Base-by-base conservation (phyloP, 2,113 vertebrate genomes). In the Pongo abelii region DNA sequence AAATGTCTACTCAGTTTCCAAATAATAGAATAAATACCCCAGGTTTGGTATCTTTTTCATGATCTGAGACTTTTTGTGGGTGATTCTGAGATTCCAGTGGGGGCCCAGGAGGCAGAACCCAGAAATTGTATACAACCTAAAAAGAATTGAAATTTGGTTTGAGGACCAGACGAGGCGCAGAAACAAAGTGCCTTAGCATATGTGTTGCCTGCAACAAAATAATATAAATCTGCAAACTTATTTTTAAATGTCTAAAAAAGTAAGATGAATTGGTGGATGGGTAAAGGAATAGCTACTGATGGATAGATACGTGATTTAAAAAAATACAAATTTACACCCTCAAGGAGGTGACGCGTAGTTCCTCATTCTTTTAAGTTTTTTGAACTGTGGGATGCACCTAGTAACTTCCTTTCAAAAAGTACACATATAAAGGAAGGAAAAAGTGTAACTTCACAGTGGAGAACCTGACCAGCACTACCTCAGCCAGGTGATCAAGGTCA, bases 171-270 rank as follows among this genome's bases (percentile, higher is more conserved):
- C 4, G 46, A 61, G 2, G 16, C 8, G 17, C 32, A 87, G 64
- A 74, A 61, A 43, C 5, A 35, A 30, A 16, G 11, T 18, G 25
- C 30, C 25, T 79, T 74, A 9, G 38, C 30, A 14, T 3, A 2
- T 55, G 30, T 8, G 4, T 75, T 4, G 23, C 30, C 4, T 25
- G 57, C 23, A 67, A 40, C 14, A 38, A 84, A 83, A 83, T 43
- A 35, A 72, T 80, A 80, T 59, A 75, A 40, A 69, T 69, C 75
- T 96, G 69, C 38, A 69, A 69, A 57, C 84, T 67, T 57, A 84
- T 50, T 83, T 57, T 89, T 8, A 88, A 69, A 48, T 75, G 22
- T 25, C 23, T 67, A 30, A 22, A 64, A 75, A 84, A 23, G 64
- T 61, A 46, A 83, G 50, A 8, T 23, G 32, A 40, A 46, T 32